phyloP scores from a whole-genome alignment of 1,140 invertebrate species.

The Zaprionus tsacasi region DNA sequence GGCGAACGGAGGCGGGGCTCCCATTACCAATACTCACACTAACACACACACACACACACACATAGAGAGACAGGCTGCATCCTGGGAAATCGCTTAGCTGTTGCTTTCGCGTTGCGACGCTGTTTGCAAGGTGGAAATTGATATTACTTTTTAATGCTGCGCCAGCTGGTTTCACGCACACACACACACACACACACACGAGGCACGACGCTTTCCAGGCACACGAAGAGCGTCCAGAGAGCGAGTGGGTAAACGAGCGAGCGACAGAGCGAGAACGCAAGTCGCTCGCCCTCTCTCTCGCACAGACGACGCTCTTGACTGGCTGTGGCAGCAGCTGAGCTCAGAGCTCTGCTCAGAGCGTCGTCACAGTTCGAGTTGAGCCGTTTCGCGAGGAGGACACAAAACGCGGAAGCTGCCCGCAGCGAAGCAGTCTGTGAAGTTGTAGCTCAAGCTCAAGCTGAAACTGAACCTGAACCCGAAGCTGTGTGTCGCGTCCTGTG shows the following conservation, averaged over 20 bases:
- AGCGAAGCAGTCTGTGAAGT: slow-evolving; percentile 33
- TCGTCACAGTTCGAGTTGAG: slow-evolving; percentile 82
- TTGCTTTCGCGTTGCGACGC: slow-evolving; percentile 68
- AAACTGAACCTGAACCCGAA: neutral
- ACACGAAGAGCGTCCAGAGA: neutral
- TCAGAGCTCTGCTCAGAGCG: slow-evolving; percentile 11
- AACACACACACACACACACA: neutral
- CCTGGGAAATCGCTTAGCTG: slow-evolving; percentile 82
- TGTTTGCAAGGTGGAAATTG: slow-evolving; percentile 79
- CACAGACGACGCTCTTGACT: slow-evolving; percentile 21
- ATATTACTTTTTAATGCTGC: slow-evolving; percentile 83
- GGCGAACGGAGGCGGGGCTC: slow-evolving; percentile 65
- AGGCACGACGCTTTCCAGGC: slow-evolving; percentile 27
- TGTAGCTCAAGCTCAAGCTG: slow-evolving; percentile 12
- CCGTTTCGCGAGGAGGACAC: slow-evolving; percentile 79
- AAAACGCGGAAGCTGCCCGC: slow-evolving; percentile 72
- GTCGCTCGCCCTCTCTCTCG: slow-evolving; percentile 1
- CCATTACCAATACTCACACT: neutral
- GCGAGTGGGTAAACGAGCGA: neutral
- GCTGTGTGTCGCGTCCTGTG: slow-evolving; percentile 26
- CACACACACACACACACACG: slow-evolving; percentile 17
- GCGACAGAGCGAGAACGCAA: slow-evolving; percentile 21
- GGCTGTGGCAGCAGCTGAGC: slow-evolving; percentile 42
- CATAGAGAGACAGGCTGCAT: slow-evolving; percentile 54
- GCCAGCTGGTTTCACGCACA: slow-evolving; percentile 69